A percentile compares a stretch with the other conserved stretches of the same genome.
These are phyloP conservation scores for Theocolax elegans DNA, from an alignment of 1,140 invertebrate species.

Conservation along the genomic window DNA sequence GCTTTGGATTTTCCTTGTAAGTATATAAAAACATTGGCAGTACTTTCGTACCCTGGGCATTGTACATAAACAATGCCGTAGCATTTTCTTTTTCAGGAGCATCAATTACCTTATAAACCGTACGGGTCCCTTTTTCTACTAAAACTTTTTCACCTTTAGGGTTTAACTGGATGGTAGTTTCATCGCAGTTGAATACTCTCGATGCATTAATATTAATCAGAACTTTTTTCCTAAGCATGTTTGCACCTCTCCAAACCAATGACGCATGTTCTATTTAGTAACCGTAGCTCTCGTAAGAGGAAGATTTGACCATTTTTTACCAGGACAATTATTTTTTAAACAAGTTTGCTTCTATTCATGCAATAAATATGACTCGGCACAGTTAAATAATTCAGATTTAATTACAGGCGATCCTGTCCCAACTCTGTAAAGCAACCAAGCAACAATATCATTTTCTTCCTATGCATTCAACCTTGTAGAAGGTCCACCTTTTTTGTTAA, in stretches of 20 bases:
- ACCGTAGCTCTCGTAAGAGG: conserved; percentile 44
- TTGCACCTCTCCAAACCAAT: conserved; percentile 48
- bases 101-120: conserved; percentile 30
- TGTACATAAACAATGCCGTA: conserved; percentile 47
- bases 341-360: conserved; percentile 47
- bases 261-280: conserved; percentile 42
- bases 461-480: conserved; percentile 46
- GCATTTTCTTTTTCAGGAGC: conserved; percentile 47
- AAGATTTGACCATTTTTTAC: conserved; percentile 48
- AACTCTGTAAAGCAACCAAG: conserved; percentile 52
- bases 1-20: conserved; percentile 50
- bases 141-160: conserved; percentile 47
- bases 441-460: conserved; percentile 52
- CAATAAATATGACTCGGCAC: conserved; percentile 53
- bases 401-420: conserved; percentile 54
- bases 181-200: conserved; percentile 56
- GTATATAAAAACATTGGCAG: conserved; percentile 57
- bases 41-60: conserved; percentile 49
- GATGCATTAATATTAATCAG: conserved; percentile 47
- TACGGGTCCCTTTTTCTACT: conserved; percentile 24
- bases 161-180: conserved; percentile 53
- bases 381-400: conserved; percentile 52
- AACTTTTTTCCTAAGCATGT: conserved; percentile 39
- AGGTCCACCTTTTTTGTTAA: conserved; percentile 47
- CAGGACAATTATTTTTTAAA: conserved; percentile 47